phyloP scores from a whole-genome alignment of 2,888 invertebrate genomes.

The Spisula solida region DNA sequence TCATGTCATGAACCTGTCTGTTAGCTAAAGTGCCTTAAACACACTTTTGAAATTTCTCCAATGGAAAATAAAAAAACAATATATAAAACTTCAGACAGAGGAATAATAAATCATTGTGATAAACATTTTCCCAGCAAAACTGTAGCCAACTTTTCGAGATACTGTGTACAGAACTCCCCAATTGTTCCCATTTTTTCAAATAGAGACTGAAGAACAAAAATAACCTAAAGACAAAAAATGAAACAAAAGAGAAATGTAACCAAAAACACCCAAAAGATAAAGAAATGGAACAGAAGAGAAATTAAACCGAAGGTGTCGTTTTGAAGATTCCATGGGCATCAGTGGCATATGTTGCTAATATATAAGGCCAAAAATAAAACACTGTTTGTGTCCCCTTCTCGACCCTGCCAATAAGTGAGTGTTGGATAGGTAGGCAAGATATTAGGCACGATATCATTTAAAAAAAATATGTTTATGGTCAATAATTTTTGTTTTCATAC shows the following conservation, averaged over 20 bases:
- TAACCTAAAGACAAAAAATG: conserved; percentile 21
- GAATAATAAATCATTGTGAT: conserved; percentile 15
- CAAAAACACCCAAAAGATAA: conserved; percentile 1
- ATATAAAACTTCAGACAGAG: conserved; percentile 6
- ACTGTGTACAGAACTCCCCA: not conserved
- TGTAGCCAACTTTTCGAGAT: not conserved
- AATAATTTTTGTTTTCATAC: too few relatives aligned
- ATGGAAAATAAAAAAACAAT: conserved; percentile 7
- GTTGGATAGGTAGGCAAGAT: too few relatives aligned
- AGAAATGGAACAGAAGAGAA: not conserved
- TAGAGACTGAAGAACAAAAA: conserved; percentile 3
- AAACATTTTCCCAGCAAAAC: conserved; percentile 18
- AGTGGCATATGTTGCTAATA: not conserved
- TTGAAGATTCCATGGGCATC: not conserved
- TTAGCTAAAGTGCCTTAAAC: not conserved
- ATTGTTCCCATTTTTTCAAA: conserved; percentile 7
- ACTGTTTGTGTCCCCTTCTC: too few relatives aligned
- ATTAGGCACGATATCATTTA: too few relatives aligned
- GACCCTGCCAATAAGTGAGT: too few relatives aligned
- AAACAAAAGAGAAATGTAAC: conserved; percentile 25
- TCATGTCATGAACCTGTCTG: conserved; percentile 10
- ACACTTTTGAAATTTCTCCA: conserved; percentile 5
- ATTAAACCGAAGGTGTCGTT: not conserved
- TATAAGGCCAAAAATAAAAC: too few relatives aligned
- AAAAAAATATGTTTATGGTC: too few relatives aligned